Percentiles rank a stretch among this genome's conserved stretches.
These are phyloP conservation scores for Drosophila fuyamai DNA, from an alignment of 1,140 invertebrate species.

Conservation along the genomic window DNA sequence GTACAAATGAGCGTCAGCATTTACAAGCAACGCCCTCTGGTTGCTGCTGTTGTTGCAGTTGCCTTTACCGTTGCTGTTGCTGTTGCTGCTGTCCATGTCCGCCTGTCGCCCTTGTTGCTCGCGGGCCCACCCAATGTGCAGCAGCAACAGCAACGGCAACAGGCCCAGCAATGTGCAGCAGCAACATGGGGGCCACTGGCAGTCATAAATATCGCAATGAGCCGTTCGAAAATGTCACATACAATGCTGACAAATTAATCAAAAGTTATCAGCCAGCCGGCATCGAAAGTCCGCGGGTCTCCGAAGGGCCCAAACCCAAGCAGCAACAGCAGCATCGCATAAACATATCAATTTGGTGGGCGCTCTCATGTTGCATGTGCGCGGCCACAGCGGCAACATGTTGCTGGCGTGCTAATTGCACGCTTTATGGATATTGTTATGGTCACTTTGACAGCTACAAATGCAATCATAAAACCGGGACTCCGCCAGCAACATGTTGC, in stretches of 20 bases:
- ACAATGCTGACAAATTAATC: conserved; percentile 83
- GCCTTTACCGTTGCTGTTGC: conserved; percentile 17
- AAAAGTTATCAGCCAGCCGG: conserved; percentile 78
- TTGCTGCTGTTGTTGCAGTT: conserved; percentile 22
- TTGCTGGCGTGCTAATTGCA: conserved; percentile 77
- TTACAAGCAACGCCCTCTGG: conserved; percentile 64
- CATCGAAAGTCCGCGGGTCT: conserved; percentile 58
- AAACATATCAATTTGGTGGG: conserved; percentile 82
- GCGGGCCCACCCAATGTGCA: conserved; percentile 64
- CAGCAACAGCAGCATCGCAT: conserved; percentile 52
- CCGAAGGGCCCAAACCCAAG: conserved; percentile 42
- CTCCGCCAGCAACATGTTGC: conserved; percentile 61
- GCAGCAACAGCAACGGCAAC: conserved; percentile 17
- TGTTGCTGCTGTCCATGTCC: conserved; percentile 18
- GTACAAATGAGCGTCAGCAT: conserved; percentile 73
- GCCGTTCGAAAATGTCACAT: conserved; percentile 80
- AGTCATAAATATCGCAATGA: conserved; percentile 83
- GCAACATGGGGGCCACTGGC: conserved; percentile 45
- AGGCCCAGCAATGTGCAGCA: conserved; percentile 33
- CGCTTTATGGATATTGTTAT: conserved; percentile 76
- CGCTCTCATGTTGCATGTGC: conserved; percentile 48
- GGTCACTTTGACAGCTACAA: conserved; percentile 70
- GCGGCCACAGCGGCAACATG: conserved; percentile 57
- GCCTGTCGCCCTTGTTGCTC: conserved; percentile 29
- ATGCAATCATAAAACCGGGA: conserved; percentile 41